Conservation (phyloP, 2,888 invertebrate genomes). For the Allygus modestus region DNA sequence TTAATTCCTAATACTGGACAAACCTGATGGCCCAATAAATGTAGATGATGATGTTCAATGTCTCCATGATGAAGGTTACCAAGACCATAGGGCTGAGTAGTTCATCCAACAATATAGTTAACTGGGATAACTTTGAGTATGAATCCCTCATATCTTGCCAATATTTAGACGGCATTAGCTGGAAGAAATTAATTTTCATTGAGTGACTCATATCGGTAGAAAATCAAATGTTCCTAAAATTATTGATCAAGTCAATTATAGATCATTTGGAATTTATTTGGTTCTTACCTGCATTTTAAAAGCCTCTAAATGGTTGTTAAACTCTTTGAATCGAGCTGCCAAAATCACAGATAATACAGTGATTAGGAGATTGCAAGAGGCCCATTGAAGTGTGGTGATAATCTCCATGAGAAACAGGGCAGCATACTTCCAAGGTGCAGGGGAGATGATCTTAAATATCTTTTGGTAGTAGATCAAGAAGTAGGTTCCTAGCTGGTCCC, state of each 20-base stretch:
- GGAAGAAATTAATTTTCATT: background rate
- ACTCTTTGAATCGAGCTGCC: slow-evolving; percentile 11
- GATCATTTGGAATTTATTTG: too few relatives aligned
- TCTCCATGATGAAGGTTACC: slow-evolving; percentile 47
- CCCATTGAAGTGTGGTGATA: slow-evolving; percentile 15
- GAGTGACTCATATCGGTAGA: too few relatives aligned
- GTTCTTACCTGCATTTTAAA: slow-evolving; percentile 22
- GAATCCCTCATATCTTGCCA: slow-evolving; percentile 49
- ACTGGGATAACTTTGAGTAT: slow-evolving; percentile 7
- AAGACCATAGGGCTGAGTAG: slow-evolving; percentile 30
- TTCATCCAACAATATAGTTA: slow-evolving; percentile 19
- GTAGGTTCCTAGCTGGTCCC: background rate
- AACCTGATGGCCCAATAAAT: slow-evolving; percentile 23
- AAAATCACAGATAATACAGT: slow-evolving; percentile 20
- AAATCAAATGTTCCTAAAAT: too few relatives aligned
- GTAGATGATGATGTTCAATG: slow-evolving; percentile 30
- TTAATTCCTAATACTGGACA: background rate
- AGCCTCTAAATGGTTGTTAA: slow-evolving; percentile 21
- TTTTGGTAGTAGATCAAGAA: background rate
- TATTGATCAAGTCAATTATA: too few relatives aligned
- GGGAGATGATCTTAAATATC: background rate
- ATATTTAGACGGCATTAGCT: slow-evolving; percentile 26
- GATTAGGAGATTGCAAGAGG: background rate
- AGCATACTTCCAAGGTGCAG: background rate
- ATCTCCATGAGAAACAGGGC: slow-evolving; percentile 1